These are phyloP conservation scores for Galerucella calmariensis DNA, from an alignment of 2,888 invertebrate genomes.

Conservation along the genomic window DNA sequence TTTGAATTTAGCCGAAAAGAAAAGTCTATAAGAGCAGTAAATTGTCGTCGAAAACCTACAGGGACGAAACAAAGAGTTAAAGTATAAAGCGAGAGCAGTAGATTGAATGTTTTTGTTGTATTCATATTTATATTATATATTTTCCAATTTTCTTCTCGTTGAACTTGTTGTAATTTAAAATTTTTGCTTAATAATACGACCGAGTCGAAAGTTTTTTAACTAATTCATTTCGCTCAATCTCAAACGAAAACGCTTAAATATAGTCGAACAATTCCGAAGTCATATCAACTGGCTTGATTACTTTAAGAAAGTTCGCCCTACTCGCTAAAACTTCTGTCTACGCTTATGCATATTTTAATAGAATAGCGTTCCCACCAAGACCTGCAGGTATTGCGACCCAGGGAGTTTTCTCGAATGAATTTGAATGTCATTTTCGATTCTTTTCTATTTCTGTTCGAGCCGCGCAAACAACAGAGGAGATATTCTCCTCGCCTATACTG, in stretches of 20 bases:
- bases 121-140: not conserved
- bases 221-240: slow-evolving; percentile 26
- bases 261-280: slow-evolving; percentile 32
- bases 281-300: slow-evolving; percentile 32
- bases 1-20: too few species aligned
- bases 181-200: not conserved
- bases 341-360: slow-evolving; percentile 41
- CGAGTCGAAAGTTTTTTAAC: slow-evolving; percentile 15
- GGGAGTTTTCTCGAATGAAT: slow-evolving; percentile 56
- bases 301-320: slow-evolving; percentile 33
- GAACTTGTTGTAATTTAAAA: not conserved
- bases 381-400: slow-evolving; percentile 53
- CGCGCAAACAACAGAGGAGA: slow-evolving; percentile 43
- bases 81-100: too few species aligned
- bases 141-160: not conserved
- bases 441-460: slow-evolving; percentile 39
- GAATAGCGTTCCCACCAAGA: slow-evolving; percentile 33
- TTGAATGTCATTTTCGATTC: slow-evolving; percentile 55
- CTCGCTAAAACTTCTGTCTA: slow-evolving; percentile 30
- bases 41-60: too few species aligned
- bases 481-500: slow-evolving; percentile 19
- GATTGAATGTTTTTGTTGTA: too few species aligned
- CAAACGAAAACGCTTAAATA: slow-evolving; percentile 31
- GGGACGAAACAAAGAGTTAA: too few species aligned
- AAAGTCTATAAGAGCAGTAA: too few species aligned